Conservation (phyloP, 2,888 invertebrate genomes). For the Zhengitettix transpicula region DNA sequence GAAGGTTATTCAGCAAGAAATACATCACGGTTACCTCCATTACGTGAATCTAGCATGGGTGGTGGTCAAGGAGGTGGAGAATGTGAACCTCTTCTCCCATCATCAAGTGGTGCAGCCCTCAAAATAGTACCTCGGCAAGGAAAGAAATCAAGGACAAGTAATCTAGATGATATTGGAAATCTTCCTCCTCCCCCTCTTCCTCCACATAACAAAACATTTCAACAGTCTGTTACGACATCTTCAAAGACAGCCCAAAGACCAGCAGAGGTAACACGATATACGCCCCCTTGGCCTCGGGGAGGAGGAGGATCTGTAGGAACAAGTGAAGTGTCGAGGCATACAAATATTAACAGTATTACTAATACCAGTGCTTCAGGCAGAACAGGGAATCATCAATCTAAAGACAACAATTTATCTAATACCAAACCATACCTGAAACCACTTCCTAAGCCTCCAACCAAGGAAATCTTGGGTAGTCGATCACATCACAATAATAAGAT, state of each 20-base stretch:
- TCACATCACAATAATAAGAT: constrained; percentile 9
- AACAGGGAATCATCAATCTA: constrained; percentile 3
- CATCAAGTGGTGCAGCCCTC: constrained; percentile 4
- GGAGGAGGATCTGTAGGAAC: neutral
- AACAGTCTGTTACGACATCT: constrained; percentile 12
- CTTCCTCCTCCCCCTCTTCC: constrained; percentile 42
- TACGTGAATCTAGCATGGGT: constrained; percentile 28
- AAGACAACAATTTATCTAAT: constrained; percentile 1
- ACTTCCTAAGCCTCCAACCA: constrained; percentile 36
- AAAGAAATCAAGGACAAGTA: neutral
- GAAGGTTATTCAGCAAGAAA: constrained; percentile 12
- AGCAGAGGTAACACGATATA: constrained; percentile 21
- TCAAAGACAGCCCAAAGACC: constrained; percentile 2
- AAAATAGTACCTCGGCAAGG: constrained; percentile 4
- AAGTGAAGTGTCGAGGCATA: constrained; percentile 2
- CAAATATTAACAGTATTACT: neutral
- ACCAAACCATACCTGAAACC: constrained; percentile 37
- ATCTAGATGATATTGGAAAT: neutral
- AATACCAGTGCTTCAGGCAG: constrained; percentile 1
- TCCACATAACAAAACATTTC: constrained; percentile 27
- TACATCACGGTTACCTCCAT: constrained; percentile 35
- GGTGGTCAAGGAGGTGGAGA: constrained; percentile 26
- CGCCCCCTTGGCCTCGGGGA: constrained; percentile 45
- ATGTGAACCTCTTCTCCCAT: constrained; percentile 39
- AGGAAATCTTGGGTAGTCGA: constrained; percentile 23